A percentile compares a stretch with the other conserved stretches of the same genome.
Evolutionary conservation across 2,113 vertebrate species (phyloP).

Genomic region (Nasalis larvatus): DNA sequence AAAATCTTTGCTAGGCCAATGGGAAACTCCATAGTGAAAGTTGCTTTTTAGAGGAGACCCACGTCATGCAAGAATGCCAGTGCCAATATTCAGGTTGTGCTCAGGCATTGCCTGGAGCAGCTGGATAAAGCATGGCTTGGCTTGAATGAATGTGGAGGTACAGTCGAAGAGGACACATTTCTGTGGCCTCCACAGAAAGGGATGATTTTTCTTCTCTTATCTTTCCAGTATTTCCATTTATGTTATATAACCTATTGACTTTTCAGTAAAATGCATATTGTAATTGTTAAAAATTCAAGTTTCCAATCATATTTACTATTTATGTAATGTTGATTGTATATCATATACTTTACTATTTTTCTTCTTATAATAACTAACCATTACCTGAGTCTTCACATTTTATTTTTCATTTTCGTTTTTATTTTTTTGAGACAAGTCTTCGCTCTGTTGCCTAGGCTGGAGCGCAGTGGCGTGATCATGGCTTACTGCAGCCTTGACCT

Average conservation of each 20-base stretch:
- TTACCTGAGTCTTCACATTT: neutral
- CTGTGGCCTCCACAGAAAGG: neutral
- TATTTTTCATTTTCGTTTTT: no score
- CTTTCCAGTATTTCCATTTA: neutral
- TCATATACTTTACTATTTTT: neutral
- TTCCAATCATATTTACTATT: neutral
- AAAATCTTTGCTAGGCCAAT: neutral
- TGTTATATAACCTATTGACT: neutral
- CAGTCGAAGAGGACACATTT: neutral
- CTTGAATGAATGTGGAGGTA: neutral
- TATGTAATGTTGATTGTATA: neutral
- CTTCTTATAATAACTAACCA: neutral
- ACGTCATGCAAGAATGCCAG: neutral
- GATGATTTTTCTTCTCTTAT: neutral
- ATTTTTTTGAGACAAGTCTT: no score
- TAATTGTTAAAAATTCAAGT: neutral
- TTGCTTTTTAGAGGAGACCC: neutral
- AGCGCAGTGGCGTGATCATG: no score
- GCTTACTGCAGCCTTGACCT: no score
- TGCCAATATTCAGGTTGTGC: neutral
- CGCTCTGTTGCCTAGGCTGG: no score
- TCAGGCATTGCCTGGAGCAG: neutral
- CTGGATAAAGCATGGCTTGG: neutral
- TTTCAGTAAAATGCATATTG: neutral
- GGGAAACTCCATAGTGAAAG: neutral